Conservation (phyloP, 2,797 vertebrate species). For the Miichthys miiuy region DNA sequence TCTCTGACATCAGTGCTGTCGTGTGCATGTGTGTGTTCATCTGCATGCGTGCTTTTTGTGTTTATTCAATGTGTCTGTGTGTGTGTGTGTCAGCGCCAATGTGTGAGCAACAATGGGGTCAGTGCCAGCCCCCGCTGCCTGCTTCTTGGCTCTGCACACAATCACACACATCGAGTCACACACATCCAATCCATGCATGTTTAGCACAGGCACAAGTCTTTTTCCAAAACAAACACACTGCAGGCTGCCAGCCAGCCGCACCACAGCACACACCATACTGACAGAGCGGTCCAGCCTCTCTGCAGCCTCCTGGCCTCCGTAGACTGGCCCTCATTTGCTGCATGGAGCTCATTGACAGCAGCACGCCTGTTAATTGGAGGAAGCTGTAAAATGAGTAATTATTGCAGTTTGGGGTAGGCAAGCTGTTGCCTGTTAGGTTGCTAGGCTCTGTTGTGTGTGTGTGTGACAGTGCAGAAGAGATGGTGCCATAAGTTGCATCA, state of each 20-base stretch:
- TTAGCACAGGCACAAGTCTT: slow-evolving; percentile 37
- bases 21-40: slow-evolving; percentile 18
- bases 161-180: slow-evolving; percentile 40
- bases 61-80: slow-evolving; percentile 17
- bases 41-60: slow-evolving; percentile 18
- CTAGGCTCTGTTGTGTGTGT: slow-evolving; percentile 37
- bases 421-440: slow-evolving; percentile 66
- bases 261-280: slow-evolving; percentile 39
- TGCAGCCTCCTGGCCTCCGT: slow-evolving; percentile 55
- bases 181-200: slow-evolving; percentile 65
- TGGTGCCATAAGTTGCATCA: slow-evolving; percentile 22
- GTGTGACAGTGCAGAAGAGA: slow-evolving; percentile 25
- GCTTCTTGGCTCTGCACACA: slow-evolving; percentile 53
- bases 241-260: slow-evolving; percentile 46
- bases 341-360: slow-evolving; percentile 72
- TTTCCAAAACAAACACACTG: slow-evolving; percentile 63
- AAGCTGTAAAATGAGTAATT: slow-evolving; percentile 78
- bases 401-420: slow-evolving; percentile 72
- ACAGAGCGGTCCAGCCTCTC: slow-evolving; percentile 51
- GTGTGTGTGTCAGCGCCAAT: slow-evolving; percentile 28
- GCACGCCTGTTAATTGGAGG: slow-evolving; percentile 72
- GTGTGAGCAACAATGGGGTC: slow-evolving; percentile 44
- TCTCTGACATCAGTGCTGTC: slow-evolving; percentile 43
- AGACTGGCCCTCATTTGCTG: slow-evolving; percentile 68
- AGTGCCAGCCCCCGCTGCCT: slow-evolving; percentile 50